Base-by-base conservation (phyloP, 2,888 invertebrate genomes). In the Lapara coniferarum region DNA sequence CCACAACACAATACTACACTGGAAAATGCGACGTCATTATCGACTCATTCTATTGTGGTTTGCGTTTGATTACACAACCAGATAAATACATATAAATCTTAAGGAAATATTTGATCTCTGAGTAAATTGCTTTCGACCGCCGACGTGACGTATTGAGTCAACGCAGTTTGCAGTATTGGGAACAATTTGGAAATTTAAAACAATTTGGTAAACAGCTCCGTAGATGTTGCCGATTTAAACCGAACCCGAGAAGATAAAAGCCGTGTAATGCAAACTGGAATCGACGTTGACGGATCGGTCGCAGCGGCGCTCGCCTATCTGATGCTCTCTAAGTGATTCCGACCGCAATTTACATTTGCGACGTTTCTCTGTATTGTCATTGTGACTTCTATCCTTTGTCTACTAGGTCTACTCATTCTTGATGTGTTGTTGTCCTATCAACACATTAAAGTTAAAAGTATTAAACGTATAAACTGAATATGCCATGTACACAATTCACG, bases 271-370 rank as follows among this genome's bases (percentile, higher is more conserved):
- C 92, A 92, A 92, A 92, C 92, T 85, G 89, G 78, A 87, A 74
- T 85, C 87, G 93, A 93, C 93, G 91, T 86, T 92, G 93, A 93
- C 91, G 90, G 91, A 93, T 93, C 92, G 93, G 89, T 83, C 86
- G 88, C 88, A 83, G 88, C 89, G 87, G 87, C 86, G 89, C 88
- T 85, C 87, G 88, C 85, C 90, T 92, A 92, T 93, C 92, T 92
- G 93, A 93, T 93, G 91, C 88, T 87, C 91, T 89, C 89, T 88
- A 91, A 91, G 91, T 91, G 91, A 92, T 92, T 92, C 90, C 85
- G 85, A 88, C 84, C 87, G 84, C 87, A 88, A 92, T 92, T 91
- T 91, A 90, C 91, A 90, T 92, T 90, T 87, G 89, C 89, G 83
- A 89, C 83, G 87, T 85, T 85, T 88, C 85, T 89, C 84, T 85